phyloP scores from a whole-genome alignment of 2,888 invertebrate genomes.

The Elegia similella region DNA sequence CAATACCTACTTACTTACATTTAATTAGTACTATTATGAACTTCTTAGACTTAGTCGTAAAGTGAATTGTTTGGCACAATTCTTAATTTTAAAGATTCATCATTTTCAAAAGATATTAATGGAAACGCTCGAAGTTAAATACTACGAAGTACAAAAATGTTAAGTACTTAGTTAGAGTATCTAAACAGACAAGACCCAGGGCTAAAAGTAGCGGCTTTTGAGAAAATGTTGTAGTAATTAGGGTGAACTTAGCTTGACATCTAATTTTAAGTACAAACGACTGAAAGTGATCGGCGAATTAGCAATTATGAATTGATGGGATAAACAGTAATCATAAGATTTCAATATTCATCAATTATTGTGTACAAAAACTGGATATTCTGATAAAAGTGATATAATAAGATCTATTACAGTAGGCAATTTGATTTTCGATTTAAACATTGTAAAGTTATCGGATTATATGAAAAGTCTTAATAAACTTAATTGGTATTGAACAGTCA shows the following conservation, averaged over 20 bases:
- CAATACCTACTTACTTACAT: conserved; percentile 13
- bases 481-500: conserved; percentile 57
- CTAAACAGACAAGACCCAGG: conserved; percentile 1
- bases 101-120: not conserved
- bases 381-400: conserved; percentile 9
- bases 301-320: not conserved
- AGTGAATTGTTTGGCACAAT: conserved; percentile 39
- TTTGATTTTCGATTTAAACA: not conserved
- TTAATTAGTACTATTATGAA: conserved; percentile 14
- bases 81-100: conserved; percentile 5
- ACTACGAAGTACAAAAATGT: conserved; percentile 1
- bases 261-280: not conserved
- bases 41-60: conserved; percentile 20
- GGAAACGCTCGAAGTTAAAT: conserved; percentile 7
- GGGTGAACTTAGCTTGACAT: not conserved
- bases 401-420: conserved; percentile 2
- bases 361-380: not conserved
- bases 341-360: not conserved
- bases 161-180: not conserved
- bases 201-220: not conserved
- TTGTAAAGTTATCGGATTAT: not conserved
- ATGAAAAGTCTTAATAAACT: conserved; percentile 49
- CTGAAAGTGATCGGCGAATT: not conserved
- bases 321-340: conserved; percentile 1
- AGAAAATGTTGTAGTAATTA: not conserved